These are phyloP conservation scores for Sebastes ruberrimus DNA, from an alignment of 2,797 vertebrate species.

Conservation along the genomic window DNA sequence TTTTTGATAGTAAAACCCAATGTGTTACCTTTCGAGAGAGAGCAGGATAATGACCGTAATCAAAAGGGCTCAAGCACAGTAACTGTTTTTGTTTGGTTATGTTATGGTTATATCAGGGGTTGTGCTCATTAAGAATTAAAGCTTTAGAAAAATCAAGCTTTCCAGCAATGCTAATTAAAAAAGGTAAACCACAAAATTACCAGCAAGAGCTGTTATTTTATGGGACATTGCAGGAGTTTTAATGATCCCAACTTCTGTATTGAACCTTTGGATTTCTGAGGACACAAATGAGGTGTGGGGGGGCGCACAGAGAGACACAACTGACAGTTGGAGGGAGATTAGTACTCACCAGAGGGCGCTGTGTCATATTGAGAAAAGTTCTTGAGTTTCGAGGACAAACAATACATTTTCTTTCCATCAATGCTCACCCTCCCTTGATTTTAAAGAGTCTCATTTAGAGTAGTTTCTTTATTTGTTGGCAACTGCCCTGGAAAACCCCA, in stretches of 20 bases:
- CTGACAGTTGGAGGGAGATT: not conserved
- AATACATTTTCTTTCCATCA: not conserved
- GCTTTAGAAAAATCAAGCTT: not conserved
- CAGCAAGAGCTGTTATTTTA: not conserved
- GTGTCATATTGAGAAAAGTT: not conserved
- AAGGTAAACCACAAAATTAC: not conserved
- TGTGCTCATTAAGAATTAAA: not conserved
- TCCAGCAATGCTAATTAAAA: too few species aligned
- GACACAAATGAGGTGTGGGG: accelerated
- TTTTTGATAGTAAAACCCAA: not conserved
- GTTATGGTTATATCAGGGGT: not conserved
- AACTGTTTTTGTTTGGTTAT: not conserved
- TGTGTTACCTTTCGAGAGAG: not conserved
- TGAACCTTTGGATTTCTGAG: not conserved
- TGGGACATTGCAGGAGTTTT: not conserved
- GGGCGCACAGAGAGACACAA: not conserved
- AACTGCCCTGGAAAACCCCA: too few species aligned
- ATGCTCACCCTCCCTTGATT: not conserved
- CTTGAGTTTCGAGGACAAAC: not conserved
- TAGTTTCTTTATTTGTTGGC: not conserved
- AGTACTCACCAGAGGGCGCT: conserved; percentile 22
- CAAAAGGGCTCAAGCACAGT: not conserved
- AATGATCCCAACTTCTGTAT: not conserved
- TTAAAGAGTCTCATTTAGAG: not conserved
- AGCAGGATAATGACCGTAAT: not conserved